Percentiles rank a stretch among this genome's conserved stretches.
These are phyloP conservation scores for Hylomyscus alleni DNA, from an alignment of 2,797 vertebrate genomes.

Conservation along the genomic window DNA sequence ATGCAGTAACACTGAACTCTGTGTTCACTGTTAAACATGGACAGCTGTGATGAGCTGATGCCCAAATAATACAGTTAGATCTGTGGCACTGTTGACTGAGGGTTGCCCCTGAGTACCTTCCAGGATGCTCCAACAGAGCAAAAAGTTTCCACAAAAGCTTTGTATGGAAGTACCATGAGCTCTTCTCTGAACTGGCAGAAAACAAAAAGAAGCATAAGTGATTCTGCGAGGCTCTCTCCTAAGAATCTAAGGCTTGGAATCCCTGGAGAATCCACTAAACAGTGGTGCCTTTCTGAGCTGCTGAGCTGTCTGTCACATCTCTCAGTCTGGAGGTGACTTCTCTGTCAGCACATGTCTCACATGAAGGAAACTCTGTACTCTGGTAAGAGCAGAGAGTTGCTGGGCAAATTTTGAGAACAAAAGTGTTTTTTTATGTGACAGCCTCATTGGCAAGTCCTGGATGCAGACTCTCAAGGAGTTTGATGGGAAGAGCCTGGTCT, in stretches of 20 bases:
- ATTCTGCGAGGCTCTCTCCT: neutral
- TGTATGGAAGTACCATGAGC: neutral
- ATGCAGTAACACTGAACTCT: conserved; percentile 96
- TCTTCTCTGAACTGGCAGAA: neutral
- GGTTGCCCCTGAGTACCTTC: neutral
- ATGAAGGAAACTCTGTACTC: neutral
- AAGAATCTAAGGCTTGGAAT: neutral
- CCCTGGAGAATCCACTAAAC: neutral
- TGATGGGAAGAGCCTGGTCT: neutral
- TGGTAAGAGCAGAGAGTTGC: neutral
- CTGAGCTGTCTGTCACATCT: neutral
- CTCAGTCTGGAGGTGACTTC: neutral
- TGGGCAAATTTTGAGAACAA: neutral
- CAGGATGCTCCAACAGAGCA: neutral
- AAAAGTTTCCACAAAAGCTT: neutral
- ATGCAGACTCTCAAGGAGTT: neutral
- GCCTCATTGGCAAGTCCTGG: neutral
- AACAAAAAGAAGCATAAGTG: neutral
- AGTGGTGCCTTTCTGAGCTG: neutral
- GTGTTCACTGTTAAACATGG: conserved; percentile 93
- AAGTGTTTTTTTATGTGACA: neutral
- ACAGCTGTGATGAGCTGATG: conserved; percentile 94
- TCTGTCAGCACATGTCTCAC: neutral
- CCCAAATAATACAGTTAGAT: neutral
- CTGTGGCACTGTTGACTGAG: neutral